These are phyloP conservation scores for Cyanistes caeruleus DNA, from an alignment of 2,113 vertebrate species.

Conservation along the genomic window DNA sequence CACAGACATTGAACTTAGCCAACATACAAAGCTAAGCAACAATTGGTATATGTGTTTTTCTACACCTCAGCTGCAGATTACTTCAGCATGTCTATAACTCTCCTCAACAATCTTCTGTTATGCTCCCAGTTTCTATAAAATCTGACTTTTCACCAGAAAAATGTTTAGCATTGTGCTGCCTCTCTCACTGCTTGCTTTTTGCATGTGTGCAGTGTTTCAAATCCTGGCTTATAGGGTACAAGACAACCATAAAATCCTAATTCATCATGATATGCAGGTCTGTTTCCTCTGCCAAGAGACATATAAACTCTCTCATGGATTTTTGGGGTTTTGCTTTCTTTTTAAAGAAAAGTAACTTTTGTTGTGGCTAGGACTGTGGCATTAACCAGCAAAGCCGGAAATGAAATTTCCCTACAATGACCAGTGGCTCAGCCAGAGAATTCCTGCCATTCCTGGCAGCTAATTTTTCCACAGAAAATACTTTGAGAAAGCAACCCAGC, in stretches of 20 bases:
- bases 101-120: not conserved
- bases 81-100: not conserved
- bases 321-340: not conserved
- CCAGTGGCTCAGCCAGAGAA: not conserved
- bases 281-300: not conserved
- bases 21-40: not conserved
- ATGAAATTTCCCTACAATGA: not conserved
- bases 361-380: not conserved
- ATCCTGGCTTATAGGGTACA: not conserved
- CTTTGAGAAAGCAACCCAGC: not conserved
- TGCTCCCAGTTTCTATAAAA: not conserved
- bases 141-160: not conserved
- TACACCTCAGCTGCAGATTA: not conserved
- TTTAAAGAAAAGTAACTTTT: not conserved
- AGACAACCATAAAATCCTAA: not conserved
- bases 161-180: not conserved
- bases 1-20: not conserved
- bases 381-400: not conserved
- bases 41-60: not conserved
- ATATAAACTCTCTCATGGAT: not conserved
- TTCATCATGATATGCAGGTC: not conserved
- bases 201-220: not conserved
- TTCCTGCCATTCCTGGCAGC: conserved; percentile 1
- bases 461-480: conserved; percentile 5
- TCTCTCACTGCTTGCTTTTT: not conserved